phyloP scores from a whole-genome alignment of 2,888 invertebrate species.

The Oegoconia quadripuncta region DNA sequence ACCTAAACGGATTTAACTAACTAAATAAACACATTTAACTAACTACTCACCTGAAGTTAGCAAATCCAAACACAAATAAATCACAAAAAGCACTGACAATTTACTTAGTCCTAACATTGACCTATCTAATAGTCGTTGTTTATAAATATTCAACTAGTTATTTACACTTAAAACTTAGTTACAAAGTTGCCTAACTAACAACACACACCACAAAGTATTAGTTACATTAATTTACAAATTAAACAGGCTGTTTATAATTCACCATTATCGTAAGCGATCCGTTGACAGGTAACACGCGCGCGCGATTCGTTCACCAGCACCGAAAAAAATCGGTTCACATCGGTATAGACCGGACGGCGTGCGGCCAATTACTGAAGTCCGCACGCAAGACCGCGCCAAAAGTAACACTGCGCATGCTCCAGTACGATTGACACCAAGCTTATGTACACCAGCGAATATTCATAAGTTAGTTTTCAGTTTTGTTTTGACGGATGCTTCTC shows the following conservation, averaged over 20 bases:
- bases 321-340: constrained; percentile 23
- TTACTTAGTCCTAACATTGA: constrained; percentile 5
- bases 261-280: constrained; percentile 23
- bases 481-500: constrained; percentile 54
- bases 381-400: constrained; percentile 51
- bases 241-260: constrained; percentile 27
- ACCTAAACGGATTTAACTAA: background rate
- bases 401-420: constrained; percentile 57
- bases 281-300: constrained; percentile 33
- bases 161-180: constrained; percentile 9
- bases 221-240: constrained; percentile 12
- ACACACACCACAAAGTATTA: constrained; percentile 17
- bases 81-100: constrained; percentile 14
- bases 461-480: constrained; percentile 71
- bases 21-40: background rate
- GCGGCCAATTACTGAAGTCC: constrained; percentile 69
- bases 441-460: constrained; percentile 55
- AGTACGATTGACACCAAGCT: constrained; percentile 60
- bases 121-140: constrained; percentile 1
- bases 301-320: constrained; percentile 27
- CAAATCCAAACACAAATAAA: constrained; percentile 16
- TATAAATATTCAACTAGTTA: background rate
- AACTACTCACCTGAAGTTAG: constrained; percentile 14
- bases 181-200: constrained; percentile 9
- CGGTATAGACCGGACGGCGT: constrained; percentile 43